Evolutionary conservation across 2,888 invertebrate species (phyloP).

Genomic region (Amiota communis): DNA sequence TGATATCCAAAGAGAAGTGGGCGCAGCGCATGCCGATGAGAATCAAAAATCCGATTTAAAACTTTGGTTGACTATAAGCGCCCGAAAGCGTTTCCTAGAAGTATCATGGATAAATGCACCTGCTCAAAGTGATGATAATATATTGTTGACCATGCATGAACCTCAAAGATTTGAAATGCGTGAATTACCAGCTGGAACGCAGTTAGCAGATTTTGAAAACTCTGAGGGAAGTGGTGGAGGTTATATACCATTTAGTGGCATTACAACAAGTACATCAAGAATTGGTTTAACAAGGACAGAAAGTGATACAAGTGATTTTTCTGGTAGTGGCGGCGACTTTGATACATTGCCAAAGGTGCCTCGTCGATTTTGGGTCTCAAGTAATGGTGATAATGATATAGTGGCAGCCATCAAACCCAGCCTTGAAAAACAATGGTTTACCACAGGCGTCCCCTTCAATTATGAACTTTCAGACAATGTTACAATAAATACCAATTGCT

Average conservation of each 20-base stretch:
- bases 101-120: constrained; percentile 72
- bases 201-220: constrained; percentile 49
- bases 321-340: background rate
- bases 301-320: background rate
- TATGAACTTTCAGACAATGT: constrained; percentile 64
- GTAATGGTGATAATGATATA: constrained; percentile 61
- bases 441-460: constrained; percentile 70
- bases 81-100: constrained; percentile 67
- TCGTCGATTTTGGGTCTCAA: constrained; percentile 63
- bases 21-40: constrained; percentile 33
- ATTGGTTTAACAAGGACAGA: constrained; percentile 26
- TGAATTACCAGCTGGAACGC: constrained; percentile 54
- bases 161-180: constrained; percentile 63
- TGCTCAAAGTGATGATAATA: constrained; percentile 58
- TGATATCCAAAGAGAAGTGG: background rate
- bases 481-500: constrained; percentile 64
- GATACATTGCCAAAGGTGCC: constrained; percentile 20
- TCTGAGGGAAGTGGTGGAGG: constrained; percentile 52
- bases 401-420: constrained; percentile 65
- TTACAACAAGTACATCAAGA: constrained; percentile 48
- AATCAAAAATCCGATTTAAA: constrained; percentile 43
- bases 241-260: constrained; percentile 51
- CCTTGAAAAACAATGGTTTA: constrained; percentile 66
- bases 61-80: constrained; percentile 70
- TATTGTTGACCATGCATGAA: constrained; percentile 67